A percentile compares a stretch with the other conserved stretches of the same genome.
Evolutionary conservation across 2,888 invertebrate genomes (phyloP).

Genomic region (Toxonevra muliebris): DNA sequence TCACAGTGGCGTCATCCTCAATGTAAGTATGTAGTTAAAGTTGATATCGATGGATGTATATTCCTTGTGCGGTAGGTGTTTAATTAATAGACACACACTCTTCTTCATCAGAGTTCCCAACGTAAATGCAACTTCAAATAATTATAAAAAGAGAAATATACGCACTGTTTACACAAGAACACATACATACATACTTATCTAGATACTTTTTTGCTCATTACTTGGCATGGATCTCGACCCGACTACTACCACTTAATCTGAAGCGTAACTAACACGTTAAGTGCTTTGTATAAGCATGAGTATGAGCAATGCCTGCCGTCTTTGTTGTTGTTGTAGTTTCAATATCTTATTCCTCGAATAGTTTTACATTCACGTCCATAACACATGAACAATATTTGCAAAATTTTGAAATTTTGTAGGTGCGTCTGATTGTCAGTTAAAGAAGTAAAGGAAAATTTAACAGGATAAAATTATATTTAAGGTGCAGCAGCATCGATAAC

Average conservation of each 20-base stretch:
- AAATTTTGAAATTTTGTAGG: too few relatives aligned
- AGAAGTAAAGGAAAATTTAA: too few relatives aligned
- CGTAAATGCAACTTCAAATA: neutral
- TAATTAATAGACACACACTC: constrained; percentile 31
- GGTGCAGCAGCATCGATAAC: too few relatives aligned
- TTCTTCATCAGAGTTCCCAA: neutral
- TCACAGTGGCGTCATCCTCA: constrained; percentile 41
- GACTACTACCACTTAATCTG: constrained; percentile 29
- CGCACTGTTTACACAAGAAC: too few relatives aligned
- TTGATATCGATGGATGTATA: constrained; percentile 22
- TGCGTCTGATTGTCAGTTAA: too few relatives aligned
- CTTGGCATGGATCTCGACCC: too few relatives aligned
- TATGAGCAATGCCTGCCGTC: neutral
- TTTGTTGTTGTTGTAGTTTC: constrained; percentile 17
- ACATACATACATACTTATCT: too few relatives aligned
- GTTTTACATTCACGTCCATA: neutral
- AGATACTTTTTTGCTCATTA: too few relatives aligned
- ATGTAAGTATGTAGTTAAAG: constrained; percentile 19
- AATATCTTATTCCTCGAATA: neutral
- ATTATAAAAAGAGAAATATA: neutral
- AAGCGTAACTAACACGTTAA: constrained; percentile 35
- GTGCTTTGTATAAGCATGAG: constrained; percentile 9
- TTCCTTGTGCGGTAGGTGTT: constrained; percentile 30
- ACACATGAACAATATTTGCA: too few relatives aligned
- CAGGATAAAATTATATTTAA: too few relatives aligned